Conservation (phyloP, 2,797 vertebrate species). For the Pangasius sanitwongsei region DNA sequence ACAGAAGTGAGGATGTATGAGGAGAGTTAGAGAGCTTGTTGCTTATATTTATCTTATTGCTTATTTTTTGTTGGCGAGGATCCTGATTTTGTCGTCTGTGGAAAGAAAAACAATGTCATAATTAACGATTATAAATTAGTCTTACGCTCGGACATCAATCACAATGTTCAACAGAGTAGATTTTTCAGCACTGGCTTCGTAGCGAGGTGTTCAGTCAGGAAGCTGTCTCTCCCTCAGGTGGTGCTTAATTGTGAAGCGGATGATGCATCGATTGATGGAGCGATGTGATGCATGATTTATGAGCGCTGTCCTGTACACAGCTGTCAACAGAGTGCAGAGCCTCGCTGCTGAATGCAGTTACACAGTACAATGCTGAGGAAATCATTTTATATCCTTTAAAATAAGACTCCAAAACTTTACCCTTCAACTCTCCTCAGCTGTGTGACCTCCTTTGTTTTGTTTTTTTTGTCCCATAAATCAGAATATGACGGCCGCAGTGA, state of each 20-base stretch:
- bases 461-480: slow-evolving; percentile 47
- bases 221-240: slow-evolving; percentile 28
- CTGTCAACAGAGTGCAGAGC: slow-evolving; percentile 29
- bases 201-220: slow-evolving; percentile 15
- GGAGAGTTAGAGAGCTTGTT: neutral
- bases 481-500: slow-evolving; percentile 20
- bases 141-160: slow-evolving; percentile 7
- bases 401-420: slow-evolving; percentile 10
- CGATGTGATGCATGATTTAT: slow-evolving; percentile 37
- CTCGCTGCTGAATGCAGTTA: slow-evolving; percentile 38
- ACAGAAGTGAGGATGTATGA: neutral
- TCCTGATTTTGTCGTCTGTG: neutral
- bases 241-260: slow-evolving; percentile 31
- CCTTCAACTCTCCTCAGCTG: slow-evolving; percentile 30
- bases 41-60: neutral
- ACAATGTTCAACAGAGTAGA: neutral
- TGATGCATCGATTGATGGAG: slow-evolving; percentile 25
- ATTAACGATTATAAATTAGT: slow-evolving; percentile 30
- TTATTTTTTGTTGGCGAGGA: neutral
- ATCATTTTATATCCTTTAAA: neutral
- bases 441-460: slow-evolving; percentile 29
- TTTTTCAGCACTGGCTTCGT: slow-evolving; percentile 10
- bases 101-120: too few species aligned
- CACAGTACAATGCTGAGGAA: slow-evolving; percentile 23
- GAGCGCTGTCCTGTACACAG: slow-evolving; percentile 26